A percentile compares a stretch with the other conserved stretches of the same genome.
phyloP scores from a whole-genome alignment of 2,113 vertebrate species.

The Chlamydotis undulata region DNA sequence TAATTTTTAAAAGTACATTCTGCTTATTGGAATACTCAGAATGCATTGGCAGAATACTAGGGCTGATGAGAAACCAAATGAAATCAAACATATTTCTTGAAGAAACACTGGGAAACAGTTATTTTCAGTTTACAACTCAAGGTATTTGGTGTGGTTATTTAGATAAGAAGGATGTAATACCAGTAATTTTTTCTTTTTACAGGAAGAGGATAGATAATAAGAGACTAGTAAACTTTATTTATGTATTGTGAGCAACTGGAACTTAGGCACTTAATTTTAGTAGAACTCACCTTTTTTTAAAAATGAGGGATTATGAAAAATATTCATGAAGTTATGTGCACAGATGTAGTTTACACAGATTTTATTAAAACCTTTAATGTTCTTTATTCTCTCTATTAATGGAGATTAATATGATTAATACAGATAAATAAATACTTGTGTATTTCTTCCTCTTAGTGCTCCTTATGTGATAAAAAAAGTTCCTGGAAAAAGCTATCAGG shows the following conservation, averaged over 20 bases:
- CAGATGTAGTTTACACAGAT: neutral
- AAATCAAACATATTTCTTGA: neutral
- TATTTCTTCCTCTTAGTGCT: neutral
- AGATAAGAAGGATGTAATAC: neutral
- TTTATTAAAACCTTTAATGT: neutral
- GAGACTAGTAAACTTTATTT: neutral
- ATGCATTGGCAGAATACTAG: neutral
- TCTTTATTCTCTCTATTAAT: neutral
- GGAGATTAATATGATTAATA: neutral
- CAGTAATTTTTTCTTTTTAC: neutral
- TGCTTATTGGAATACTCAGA: neutral
- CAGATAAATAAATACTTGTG: neutral
- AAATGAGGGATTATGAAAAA: neutral
- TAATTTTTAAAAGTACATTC: neutral
- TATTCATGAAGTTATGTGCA: neutral
- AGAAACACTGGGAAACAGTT: neutral
- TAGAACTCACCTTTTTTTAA: neutral
- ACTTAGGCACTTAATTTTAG: neutral
- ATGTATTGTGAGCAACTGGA: neutral
- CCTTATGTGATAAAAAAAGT: neutral
- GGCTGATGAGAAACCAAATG: neutral
- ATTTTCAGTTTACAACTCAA: neutral
- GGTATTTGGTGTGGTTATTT: neutral
- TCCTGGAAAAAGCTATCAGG: neutral
- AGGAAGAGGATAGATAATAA: neutral